Evolutionary conservation across 2,797 vertebrate genomes (phyloP).

Genomic region (Sebastes vulpes): DNA sequence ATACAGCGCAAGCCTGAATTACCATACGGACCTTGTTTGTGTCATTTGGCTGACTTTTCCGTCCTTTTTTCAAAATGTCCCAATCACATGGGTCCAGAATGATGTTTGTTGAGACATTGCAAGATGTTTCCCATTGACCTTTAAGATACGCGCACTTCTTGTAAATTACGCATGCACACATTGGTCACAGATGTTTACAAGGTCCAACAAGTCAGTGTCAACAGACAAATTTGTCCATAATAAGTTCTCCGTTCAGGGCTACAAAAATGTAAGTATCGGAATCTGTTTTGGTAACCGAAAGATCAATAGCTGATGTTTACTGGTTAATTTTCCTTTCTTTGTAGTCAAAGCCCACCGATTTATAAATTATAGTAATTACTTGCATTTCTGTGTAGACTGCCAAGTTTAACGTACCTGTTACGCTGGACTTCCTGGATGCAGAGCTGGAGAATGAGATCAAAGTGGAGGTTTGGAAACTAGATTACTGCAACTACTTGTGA

Average conservation of each 20-base stretch:
- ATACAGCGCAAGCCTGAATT: neutral
- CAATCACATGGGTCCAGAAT: constrained; percentile 4
- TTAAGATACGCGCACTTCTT: neutral
- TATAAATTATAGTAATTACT: constrained; percentile 23
- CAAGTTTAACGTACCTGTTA: constrained; percentile 96
- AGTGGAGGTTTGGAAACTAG: constrained; percentile 85
- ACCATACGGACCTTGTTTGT: constrained; percentile 12
- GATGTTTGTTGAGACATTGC: constrained; percentile 31
- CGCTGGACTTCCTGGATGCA: constrained; percentile 96
- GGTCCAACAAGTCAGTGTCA: neutral
- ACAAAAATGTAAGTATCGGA: neutral
- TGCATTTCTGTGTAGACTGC: constrained; percentile 86
- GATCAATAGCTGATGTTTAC: constrained; percentile 12
- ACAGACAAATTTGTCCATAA: neutral
- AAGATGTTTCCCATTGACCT: constrained; percentile 39
- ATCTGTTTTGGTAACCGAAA: constrained; percentile 21
- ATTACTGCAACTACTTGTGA: neutral
- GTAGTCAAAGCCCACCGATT: neutral
- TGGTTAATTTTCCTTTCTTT: neutral
- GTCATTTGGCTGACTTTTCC: constrained; percentile 13
- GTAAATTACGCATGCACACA: constrained; percentile 6
- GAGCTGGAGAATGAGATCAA: constrained; percentile 95
- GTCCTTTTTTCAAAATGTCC: neutral
- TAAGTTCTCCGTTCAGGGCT: neutral
- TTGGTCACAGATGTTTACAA: constrained; percentile 38